Base-by-base conservation (phyloP, 2,797 vertebrate species). In the Poeciliopsis presidionis region DNA sequence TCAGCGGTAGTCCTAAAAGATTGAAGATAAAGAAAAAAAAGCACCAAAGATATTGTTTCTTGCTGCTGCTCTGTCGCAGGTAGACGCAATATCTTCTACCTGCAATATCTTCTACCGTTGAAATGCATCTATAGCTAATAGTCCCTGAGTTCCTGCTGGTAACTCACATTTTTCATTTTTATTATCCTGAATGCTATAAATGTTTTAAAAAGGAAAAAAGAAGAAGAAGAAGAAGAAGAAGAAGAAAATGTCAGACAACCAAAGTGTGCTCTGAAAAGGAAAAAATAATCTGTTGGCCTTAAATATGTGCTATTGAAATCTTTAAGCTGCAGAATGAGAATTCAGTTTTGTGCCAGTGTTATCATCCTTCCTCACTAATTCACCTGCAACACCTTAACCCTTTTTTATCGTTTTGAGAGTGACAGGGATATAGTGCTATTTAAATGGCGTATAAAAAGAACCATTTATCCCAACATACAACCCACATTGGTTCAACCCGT, bases 391-490 rank as follows among this genome's bases (percentile, higher is more conserved):
- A 67, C 73, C 85, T 65, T 72, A 69, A 86, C 84, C 84, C 63
- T 79, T 77, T 80, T 12, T 6, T 72, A 39, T 85, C 79, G 33
- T 79, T 84, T 73, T 78, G 3, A 65, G 41, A 79, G 72, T 90
- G 84, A 86, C 78, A 77, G 76, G 69, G 70, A 84, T 61, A 81
- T 76, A 88, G 69, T 36, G 22, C 84, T 77, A 76, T 89, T 90
- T 80, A 83, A 83, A 86, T 87, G 75, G 73, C 80, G 49, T 83
- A 81, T 76, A 84, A 90, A 90, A 80, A 70, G 77, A 90, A 80
- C 74, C 83, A 90, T 84, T 91, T 90, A 86, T 86, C 71, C 78
- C 74, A 81, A 89, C 81, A 87, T 86, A 74, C 83, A 82, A 51
- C 74, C 84, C 76, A 83, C 49, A 39, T 88, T 81, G 79, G 78